Evolutionary conservation across 2,113 vertebrate species (phyloP).

Genomic region (Aldabrachelys gigantea): DNA sequence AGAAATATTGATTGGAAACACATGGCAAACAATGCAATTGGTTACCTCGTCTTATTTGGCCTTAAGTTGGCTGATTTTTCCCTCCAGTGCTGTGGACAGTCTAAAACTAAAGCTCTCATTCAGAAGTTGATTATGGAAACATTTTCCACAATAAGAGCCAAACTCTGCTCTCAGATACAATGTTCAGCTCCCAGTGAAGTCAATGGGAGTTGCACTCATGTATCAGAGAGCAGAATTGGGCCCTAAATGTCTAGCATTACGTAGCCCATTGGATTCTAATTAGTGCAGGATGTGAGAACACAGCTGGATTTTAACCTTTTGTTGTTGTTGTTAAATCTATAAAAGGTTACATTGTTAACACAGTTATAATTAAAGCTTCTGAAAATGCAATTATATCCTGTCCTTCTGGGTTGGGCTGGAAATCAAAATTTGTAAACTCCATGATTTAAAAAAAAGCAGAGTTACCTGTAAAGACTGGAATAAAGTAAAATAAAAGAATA

Average conservation of each 20-base stretch:
- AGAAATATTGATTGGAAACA: constrained; percentile 60
- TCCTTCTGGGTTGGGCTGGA: neutral
- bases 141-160: neutral
- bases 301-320: neutral
- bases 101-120: neutral
- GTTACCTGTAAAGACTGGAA: neutral
- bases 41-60: neutral
- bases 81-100: neutral
- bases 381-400: neutral
- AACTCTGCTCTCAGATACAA: neutral
- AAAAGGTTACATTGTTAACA: neutral
- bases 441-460: neutral
- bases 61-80: neutral
- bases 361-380: neutral
- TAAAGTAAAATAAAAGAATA: neutral
- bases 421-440: neutral
- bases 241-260: neutral
- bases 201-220: neutral
- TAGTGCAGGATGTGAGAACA: neutral
- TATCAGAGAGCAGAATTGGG: neutral
- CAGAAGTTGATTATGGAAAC: rapidly evolving
- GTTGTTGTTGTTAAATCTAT: neutral
- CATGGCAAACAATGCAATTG: neutral
- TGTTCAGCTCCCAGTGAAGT: neutral
- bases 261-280: neutral